Evolutionary conservation across 2,888 invertebrate genomes (phyloP).

Genomic region (Drosophila nr. fundita): DNA sequence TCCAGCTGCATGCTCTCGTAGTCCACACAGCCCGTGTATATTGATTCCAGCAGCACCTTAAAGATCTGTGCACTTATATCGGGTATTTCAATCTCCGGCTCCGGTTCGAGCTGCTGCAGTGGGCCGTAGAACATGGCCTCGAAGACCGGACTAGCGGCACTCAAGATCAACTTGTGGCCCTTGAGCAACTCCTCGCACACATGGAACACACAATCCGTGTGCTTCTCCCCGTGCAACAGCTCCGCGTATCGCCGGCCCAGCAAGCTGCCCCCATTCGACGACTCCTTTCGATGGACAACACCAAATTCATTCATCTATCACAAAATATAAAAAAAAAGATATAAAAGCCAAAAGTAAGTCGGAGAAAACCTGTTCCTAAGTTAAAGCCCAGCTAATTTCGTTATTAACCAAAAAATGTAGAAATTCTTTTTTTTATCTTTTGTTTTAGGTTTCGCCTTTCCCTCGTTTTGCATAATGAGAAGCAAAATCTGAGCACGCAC

Average conservation of each 20-base stretch:
- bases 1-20: conserved; percentile 77
- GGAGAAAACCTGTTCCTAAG: conserved; percentile 49
- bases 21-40: conserved; percentile 81
- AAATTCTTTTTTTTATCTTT: conserved; percentile 13
- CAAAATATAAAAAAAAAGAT: not conserved
- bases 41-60: conserved; percentile 83
- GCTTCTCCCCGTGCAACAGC: conserved; percentile 79
- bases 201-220: conserved; percentile 83
- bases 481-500: conserved; percentile 9
- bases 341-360: conserved; percentile 22
- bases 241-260: conserved; percentile 82
- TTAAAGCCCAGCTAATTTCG: not conserved
- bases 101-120: conserved; percentile 83
- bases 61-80: conserved; percentile 85
- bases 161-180: conserved; percentile 92
- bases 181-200: conserved; percentile 86
- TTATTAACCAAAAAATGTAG: conserved; percentile 46
- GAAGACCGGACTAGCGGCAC: conserved; percentile 94
- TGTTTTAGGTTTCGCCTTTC: conserved; percentile 42
- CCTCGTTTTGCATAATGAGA: conserved; percentile 44
- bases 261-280: conserved; percentile 40
- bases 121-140: conserved; percentile 95
- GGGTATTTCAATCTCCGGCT: conserved; percentile 85
- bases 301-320: conserved; percentile 64
- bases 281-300: conserved; percentile 60